Evolutionary conservation across 1,140 invertebrate species (phyloP).

Genomic region (Drosophila chauvacae): DNA sequence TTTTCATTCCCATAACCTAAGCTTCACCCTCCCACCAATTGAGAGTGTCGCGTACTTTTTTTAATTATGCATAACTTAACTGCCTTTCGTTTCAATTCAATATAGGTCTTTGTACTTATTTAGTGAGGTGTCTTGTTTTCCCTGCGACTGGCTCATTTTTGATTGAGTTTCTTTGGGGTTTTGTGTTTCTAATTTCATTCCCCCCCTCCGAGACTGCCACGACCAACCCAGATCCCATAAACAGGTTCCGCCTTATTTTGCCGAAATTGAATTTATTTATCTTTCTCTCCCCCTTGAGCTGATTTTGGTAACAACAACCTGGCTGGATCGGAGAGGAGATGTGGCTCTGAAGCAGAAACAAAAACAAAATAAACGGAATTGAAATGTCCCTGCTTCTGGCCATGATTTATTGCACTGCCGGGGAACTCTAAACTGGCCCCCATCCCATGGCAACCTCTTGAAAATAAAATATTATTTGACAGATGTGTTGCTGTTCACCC

Average conservation of each 20-base stretch:
- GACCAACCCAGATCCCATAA: neutral
- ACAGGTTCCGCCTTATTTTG: slow-evolving; percentile 5
- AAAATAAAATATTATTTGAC: slow-evolving; percentile 56
- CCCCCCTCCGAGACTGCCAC: no score
- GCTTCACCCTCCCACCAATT: no score
- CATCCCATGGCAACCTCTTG: neutral
- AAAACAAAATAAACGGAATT: slow-evolving; percentile 38
- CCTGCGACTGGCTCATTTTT: neutral
- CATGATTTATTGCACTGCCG: slow-evolving; percentile 41
- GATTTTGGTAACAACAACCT: slow-evolving; percentile 19
- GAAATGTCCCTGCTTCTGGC: slow-evolving; percentile 40
- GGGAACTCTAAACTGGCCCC: slow-evolving; percentile 19
- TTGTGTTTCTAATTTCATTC: slow-evolving; percentile 24
- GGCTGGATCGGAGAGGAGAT: neutral
- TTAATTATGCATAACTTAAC: neutral
- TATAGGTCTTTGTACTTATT: neutral
- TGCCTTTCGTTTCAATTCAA: neutral
- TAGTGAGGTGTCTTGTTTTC: neutral
- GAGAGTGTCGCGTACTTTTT: neutral
- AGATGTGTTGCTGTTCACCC: slow-evolving; percentile 17
- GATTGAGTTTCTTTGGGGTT: slow-evolving; percentile 25
- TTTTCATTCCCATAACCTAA: neutral
- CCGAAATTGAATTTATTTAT: slow-evolving; percentile 48
- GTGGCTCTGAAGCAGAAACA: neutral
- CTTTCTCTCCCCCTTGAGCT: slow-evolving; percentile 2